Evolutionary conservation across 2,888 invertebrate genomes (phyloP).

Genomic region (Andrena trimmerana): DNA sequence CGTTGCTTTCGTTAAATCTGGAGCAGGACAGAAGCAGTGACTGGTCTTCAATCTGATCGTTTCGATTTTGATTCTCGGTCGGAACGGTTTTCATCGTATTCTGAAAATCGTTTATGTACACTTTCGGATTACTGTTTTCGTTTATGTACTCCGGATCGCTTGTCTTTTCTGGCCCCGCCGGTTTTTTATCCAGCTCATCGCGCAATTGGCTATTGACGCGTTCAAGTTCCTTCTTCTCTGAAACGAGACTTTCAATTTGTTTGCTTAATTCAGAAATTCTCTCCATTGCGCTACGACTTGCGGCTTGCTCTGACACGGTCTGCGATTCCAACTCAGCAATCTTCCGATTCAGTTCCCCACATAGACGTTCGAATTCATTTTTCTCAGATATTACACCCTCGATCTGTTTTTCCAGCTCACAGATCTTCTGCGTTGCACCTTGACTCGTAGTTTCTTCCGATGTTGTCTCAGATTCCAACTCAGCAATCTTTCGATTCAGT

Average conservation of each 20-base stretch:
- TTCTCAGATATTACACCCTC: conserved; percentile 14
- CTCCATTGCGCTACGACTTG: neutral
- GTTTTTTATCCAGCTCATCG: neutral
- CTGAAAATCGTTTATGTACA: conserved; percentile 21
- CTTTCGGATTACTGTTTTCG: conserved; percentile 23
- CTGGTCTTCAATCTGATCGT: conserved; percentile 12
- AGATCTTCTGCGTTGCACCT: conserved; percentile 8
- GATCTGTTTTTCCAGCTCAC: conserved; percentile 24
- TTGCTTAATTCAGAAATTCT: neutral
- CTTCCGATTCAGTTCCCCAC: neutral
- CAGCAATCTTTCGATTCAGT: conserved; percentile 1
- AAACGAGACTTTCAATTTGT: neutral
- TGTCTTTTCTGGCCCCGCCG: neutral
- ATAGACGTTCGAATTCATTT: conserved; percentile 41
- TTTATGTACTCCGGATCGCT: neutral
- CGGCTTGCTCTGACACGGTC: neutral
- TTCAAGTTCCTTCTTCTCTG: conserved; percentile 22
- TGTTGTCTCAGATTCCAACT: neutral
- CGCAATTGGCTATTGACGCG: neutral
- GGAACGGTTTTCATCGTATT: conserved; percentile 23
- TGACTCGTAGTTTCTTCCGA: neutral
- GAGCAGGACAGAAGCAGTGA: conserved; percentile 8
- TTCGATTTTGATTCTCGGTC: conserved; percentile 23
- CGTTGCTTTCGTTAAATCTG: conserved; percentile 21
- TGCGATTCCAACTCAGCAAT: neutral